These are phyloP conservation scores for Branchellion lobata DNA, from an alignment of 2,888 invertebrate genomes.

Conservation along the genomic window DNA sequence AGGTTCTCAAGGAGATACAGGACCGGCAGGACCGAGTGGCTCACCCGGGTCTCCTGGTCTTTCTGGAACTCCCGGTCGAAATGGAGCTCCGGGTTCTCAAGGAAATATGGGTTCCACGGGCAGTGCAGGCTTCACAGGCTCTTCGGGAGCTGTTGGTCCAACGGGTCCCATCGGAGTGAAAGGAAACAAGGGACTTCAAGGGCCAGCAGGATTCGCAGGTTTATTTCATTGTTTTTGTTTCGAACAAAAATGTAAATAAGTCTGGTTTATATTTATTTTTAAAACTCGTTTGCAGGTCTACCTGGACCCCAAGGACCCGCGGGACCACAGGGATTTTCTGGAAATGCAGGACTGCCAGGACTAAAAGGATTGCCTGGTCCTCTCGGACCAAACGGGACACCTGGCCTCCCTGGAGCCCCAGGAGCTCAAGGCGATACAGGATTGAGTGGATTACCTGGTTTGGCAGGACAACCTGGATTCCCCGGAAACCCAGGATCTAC, in stretches of 20 bases:
- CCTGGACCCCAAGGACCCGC: conserved; percentile 37
- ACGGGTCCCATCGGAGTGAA: conserved; percentile 56
- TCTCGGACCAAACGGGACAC: conserved; percentile 32
- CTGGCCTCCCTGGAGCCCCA: conserved; percentile 58
- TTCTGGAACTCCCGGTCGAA: background rate
- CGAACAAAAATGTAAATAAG: no score
- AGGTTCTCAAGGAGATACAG: background rate
- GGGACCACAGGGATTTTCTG: conserved; percentile 38
- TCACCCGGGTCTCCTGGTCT: background rate
- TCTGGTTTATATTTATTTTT: background rate
- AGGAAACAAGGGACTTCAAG: conserved; percentile 52
- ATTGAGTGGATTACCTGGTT: conserved; percentile 50
- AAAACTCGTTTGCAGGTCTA: no score
- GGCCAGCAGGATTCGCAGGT: conserved; percentile 12
- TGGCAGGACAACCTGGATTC: background rate
- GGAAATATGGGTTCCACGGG: conserved; percentile 25
- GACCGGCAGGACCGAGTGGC: conserved; percentile 4
- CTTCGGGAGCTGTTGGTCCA: conserved; percentile 42
- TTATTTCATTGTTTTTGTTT: background rate
- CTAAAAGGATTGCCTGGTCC: conserved; percentile 37
- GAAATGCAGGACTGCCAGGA: conserved; percentile 52
- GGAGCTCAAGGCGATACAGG: conserved; percentile 63
- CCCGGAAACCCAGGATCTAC: background rate
- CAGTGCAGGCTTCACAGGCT: background rate
- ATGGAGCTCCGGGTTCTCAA: background rate